Base-by-base conservation (phyloP, 2,888 invertebrate species). In the Leucozona laternaria region DNA sequence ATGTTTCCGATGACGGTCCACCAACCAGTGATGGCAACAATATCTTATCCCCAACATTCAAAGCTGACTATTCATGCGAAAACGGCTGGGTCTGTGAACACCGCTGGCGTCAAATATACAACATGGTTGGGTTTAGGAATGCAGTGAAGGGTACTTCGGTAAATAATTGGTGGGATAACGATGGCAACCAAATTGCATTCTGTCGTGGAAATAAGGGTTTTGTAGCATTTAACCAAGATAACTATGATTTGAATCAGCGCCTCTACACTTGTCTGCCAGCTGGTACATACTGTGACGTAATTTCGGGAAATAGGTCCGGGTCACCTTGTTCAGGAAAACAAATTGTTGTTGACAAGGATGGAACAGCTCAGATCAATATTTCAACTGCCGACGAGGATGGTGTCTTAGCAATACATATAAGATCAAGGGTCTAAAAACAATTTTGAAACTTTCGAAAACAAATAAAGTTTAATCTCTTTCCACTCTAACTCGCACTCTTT, bases 231-330 rank as follows among this genome's bases (percentile, higher is more conserved):
- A 97, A 97, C 90, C 94, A 94, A 50, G 96, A 96, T 20, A 93
- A 93, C 88, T 90, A 88, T 53, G 94, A 95, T 89, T 89, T 97
- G 40, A 94, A 94, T 75, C 92, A 93, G 88, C 94, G 91, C 2
- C 88, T 91, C 1, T 92, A 95, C 92, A 96, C 96, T 0, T 95
- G 95, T 76, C 93, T 98, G 15, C 95, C 96, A 5, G 93, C 95
- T 64, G 98, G 98, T 40, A 94, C 90, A 1, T 98, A 98, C 92
- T 98, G 98, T 91, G 98, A 98, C 92, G 94, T 98, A 20, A 97
- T 97, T 88, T 95, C 96, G 25, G 97, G 97, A 1, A 90, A 92
- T 13, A 93, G 94, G 89, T 91, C 89, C 37, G 90, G 89, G 22
- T 89, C 89, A 17, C 75, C 84, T 31, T 92, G 92, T 87, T 90